Conservation (phyloP, 2,888 invertebrate genomes). For the Caenorhabditis becei region DNA sequence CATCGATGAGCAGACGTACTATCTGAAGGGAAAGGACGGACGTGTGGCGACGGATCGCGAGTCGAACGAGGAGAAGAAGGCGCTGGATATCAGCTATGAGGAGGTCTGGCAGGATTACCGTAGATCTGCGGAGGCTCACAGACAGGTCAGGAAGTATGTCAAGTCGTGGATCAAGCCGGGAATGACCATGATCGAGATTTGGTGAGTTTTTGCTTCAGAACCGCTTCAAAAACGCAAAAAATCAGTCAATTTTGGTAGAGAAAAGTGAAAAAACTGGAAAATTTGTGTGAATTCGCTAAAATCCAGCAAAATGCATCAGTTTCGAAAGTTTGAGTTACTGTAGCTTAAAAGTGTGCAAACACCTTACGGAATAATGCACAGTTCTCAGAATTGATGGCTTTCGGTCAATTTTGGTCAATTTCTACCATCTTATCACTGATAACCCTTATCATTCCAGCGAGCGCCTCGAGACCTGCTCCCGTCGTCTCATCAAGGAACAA, state of each 20-base stretch:
- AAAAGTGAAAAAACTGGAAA: no score
- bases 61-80: constrained; percentile 86
- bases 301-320: no score
- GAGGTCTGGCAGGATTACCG: constrained; percentile 85
- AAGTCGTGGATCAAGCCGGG: constrained; percentile 96
- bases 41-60: constrained; percentile 80
- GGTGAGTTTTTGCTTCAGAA: constrained; percentile 82
- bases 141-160: constrained; percentile 95
- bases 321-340: no score
- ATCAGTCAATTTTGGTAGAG: not conserved
- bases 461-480: constrained; percentile 93
- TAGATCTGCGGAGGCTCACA: constrained; percentile 96
- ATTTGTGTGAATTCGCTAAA: no score
- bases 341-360: no score
- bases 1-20: constrained; percentile 58
- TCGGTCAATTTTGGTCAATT: no score
- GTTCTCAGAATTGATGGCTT: no score
- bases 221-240: not conserved
- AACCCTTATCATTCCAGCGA: constrained; percentile 85
- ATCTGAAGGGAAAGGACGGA: constrained; percentile 75
- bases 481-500: constrained; percentile 94
- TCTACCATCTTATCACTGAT: no score
- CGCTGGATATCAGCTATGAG: constrained; percentile 91
- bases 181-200: constrained; percentile 99
- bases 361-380: no score